Evolutionary conservation across 2,797 vertebrate genomes (phyloP).

Genomic region (Acomys russatus): DNA sequence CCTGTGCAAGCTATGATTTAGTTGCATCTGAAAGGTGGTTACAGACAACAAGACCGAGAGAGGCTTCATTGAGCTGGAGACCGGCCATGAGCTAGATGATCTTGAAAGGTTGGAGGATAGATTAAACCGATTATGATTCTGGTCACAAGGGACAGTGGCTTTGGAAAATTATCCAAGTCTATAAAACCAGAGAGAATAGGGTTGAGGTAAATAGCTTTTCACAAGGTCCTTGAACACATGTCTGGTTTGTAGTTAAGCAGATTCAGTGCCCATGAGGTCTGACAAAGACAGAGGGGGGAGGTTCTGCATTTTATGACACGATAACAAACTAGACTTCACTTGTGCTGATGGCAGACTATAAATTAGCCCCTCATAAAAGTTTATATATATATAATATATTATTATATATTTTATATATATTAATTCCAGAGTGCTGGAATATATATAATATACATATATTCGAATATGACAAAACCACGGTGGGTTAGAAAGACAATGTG

Average conservation of each 20-base stretch:
- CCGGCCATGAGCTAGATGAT: constrained; percentile 9
- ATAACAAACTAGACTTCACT: constrained; percentile 31
- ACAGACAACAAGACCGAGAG: constrained; percentile 37
- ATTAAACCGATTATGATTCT: constrained; percentile 24
- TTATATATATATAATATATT: not conserved
- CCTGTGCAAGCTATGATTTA: not conserved
- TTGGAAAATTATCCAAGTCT: constrained; percentile 9
- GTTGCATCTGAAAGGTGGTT: not conserved
- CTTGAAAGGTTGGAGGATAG: not conserved
- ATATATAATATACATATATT: not conserved
- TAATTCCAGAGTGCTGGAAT: too few species aligned
- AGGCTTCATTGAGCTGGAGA: constrained; percentile 21
- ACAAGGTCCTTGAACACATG: constrained; percentile 18
- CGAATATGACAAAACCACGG: not conserved
- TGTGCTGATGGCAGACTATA: constrained; percentile 55
- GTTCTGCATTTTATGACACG: not conserved
- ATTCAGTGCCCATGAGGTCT: not conserved
- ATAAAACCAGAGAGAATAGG: constrained; percentile 12
- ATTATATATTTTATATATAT: too few species aligned
- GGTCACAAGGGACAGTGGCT: constrained; percentile 27
- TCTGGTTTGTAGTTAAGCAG: constrained; percentile 53
- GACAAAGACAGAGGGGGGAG: constrained; percentile 57
- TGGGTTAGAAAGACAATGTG: not conserved
- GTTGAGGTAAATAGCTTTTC: constrained; percentile 16
- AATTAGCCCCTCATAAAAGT: constrained; percentile 47